phyloP scores from a whole-genome alignment of 23 tunicate genomes.

The Oikopleura vanhoeffeni region DNA sequence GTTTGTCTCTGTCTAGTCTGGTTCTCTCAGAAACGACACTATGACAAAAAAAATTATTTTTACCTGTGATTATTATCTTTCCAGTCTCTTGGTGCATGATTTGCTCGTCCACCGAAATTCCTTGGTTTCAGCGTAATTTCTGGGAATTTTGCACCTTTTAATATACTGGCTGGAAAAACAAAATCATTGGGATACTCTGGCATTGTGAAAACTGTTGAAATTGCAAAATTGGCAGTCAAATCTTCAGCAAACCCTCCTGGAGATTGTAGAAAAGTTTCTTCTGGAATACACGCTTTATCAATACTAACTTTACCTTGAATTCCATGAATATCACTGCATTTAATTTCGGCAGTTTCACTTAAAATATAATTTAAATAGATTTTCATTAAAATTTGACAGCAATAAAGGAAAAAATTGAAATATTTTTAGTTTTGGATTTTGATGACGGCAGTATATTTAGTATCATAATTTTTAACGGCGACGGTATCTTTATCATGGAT shows the following conservation, averaged over 20 bases:
- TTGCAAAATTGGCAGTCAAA: constrained; percentile 26
- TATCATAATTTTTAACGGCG: too few species aligned
- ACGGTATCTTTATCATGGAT: too few species aligned
- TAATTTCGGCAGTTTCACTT: constrained; percentile 42
- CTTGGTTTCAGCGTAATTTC: not conserved
- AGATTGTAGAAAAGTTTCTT: constrained; percentile 19
- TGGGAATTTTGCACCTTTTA: constrained; percentile 64
- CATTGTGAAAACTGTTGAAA: constrained; percentile 44
- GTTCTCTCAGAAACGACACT: too few species aligned
- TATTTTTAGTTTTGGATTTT: too few species aligned
- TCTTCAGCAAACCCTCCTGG: constrained; percentile 25
- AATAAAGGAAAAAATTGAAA: too few species aligned
- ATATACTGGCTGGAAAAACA: constrained; percentile 45
- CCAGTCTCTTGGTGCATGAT: not conserved
- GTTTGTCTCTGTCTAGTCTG: too few species aligned
- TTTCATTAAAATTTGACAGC: too few species aligned
- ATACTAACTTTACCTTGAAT: constrained; percentile 64
- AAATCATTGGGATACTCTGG: constrained; percentile 66
- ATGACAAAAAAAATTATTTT: too few species aligned
- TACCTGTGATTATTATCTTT: too few species aligned
- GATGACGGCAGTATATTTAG: too few species aligned
- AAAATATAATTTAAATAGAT: too few species aligned
- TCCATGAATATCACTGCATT: constrained; percentile 39
- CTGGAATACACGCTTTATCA: constrained; percentile 37
- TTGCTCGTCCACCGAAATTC: not conserved